These are phyloP conservation scores for Bos javanicus DNA, from an alignment of 2,113 vertebrate species.

Conservation along the genomic window DNA sequence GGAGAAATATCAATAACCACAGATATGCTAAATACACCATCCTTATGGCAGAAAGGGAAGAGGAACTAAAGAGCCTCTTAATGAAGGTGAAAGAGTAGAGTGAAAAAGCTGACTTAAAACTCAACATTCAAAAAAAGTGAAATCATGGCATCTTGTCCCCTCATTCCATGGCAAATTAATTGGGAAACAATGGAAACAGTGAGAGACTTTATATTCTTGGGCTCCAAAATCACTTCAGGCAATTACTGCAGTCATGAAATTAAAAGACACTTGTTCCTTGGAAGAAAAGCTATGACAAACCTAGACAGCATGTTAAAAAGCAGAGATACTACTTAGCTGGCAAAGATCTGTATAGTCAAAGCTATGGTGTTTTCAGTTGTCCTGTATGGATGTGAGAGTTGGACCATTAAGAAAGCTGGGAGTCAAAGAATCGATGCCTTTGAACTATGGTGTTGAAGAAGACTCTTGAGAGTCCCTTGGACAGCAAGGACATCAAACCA, in stretches of 20 bases:
- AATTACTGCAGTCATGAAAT: not conserved
- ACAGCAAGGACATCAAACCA: not conserved
- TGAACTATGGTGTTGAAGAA: not conserved
- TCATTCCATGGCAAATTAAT: not conserved
- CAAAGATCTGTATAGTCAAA: not conserved
- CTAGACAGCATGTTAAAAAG: not conserved
- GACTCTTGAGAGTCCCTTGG: not conserved
- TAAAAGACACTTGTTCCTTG: not conserved
- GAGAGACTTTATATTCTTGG: not conserved
- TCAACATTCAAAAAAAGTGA: not conserved
- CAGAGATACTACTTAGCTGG: not conserved
- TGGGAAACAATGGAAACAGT: not conserved
- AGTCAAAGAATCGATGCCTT: not conserved
- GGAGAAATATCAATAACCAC: not conserved
- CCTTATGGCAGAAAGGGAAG: not conserved
- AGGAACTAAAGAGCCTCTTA: not conserved
- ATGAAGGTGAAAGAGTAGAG: not conserved
- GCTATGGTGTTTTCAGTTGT: not conserved
- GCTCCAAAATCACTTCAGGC: not conserved
- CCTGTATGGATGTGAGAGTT: not conserved
- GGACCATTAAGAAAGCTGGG: not conserved
- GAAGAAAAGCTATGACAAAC: not conserved
- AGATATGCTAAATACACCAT: not conserved
- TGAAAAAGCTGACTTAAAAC: not conserved
- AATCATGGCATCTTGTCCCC: not conserved